These are phyloP conservation scores for Nematolebias whitei DNA, from an alignment of 2,113 vertebrate species.

Conservation along the genomic window DNA sequence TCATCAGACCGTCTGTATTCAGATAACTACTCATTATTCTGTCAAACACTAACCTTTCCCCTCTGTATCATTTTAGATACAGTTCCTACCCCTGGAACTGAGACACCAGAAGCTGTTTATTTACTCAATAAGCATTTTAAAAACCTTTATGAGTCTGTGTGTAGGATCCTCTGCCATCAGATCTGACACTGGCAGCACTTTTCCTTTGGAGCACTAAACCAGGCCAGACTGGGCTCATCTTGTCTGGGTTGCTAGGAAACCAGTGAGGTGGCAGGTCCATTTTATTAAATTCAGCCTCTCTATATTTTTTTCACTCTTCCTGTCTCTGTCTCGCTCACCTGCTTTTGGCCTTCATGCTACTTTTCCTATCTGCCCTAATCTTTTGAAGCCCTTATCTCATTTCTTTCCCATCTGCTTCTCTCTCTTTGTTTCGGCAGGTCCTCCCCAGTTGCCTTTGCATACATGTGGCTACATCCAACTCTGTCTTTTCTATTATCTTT, in stretches of 20 bases:
- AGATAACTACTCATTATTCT: too few relatives aligned
- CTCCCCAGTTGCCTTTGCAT: slow-evolving; percentile 24
- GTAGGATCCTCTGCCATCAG: too few relatives aligned
- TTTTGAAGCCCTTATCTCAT: slow-evolving; percentile 63
- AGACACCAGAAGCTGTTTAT: too few relatives aligned
- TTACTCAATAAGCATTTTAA: too few relatives aligned
- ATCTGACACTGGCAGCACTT: too few relatives aligned
- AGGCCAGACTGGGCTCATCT: slow-evolving; percentile 71
- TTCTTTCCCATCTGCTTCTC: slow-evolving; percentile 42
- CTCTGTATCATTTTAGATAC: too few relatives aligned
- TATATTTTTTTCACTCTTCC: slow-evolving; percentile 52
- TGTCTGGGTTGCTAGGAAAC: slow-evolving; percentile 81
- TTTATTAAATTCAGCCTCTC: slow-evolving; percentile 79
- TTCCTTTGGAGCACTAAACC: slow-evolving; percentile 69
- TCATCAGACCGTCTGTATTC: too few relatives aligned
- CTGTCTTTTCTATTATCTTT: slow-evolving; percentile 37
- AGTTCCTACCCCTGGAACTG: too few relatives aligned
- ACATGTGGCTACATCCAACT: slow-evolving; percentile 21
- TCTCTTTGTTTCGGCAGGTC: slow-evolving; percentile 22
- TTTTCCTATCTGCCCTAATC: slow-evolving; percentile 67
- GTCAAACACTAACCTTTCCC: too few relatives aligned
- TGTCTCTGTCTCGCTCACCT: slow-evolving; percentile 47
- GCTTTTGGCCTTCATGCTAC: slow-evolving; percentile 60
- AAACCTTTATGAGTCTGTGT: too few relatives aligned
- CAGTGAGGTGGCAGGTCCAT: slow-evolving; percentile 77